Evolutionary conservation across 1,140 invertebrate genomes (phyloP), one percentile per base, ranked within the genome.

Genomic region (Leptoteleia sp.): DNA sequence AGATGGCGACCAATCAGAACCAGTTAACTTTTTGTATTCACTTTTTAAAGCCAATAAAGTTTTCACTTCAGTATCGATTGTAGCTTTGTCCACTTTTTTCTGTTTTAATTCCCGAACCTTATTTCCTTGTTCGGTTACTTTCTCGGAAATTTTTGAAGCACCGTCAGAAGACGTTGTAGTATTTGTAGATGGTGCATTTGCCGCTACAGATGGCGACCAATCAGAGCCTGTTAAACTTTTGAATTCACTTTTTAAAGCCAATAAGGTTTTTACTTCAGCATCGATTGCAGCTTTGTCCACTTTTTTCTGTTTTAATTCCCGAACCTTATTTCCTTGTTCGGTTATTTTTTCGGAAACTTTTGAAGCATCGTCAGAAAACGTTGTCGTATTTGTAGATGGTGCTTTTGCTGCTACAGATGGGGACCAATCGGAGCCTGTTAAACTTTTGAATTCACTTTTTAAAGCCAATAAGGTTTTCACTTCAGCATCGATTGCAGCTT

Each of bases 211-310:
- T 6, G 91, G 88, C 70, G 91, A 92, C 93, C 93, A 94, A 50
- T 94, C 93, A 67, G 87, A 71, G 7, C 93, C 93, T 4, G 91
- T 91, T 4, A 86, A 73, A 38, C 76, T 83, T 87, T 94, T 95
- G 84, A 91, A 95, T 45, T 94, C 90, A 12, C 89, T 86, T 89
- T 96, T 96, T 1, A 95, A 84, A 1, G 82, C 83, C 3, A 95
- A 82, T 9, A 96, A 85, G n/a, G 84, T 80, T 75, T 95, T 92
- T 0, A 95, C 92, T 82, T 92, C 92, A 8, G 81, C 73, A 25
- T 93, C 92, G 40, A 95, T 88, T 6, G 80, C 73, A 1, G 85
- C 77, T 83, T 94, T 94, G 1, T 90, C 90, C 0, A 93, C 92
- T 81, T 95, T 95, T 3, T 92, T 87, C 0, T 89, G 68, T 86